Percentiles rank a stretch among this genome's conserved stretches.
These are phyloP conservation scores for Drosophila trapezifrons DNA, from an alignment of 1,140 invertebrate species.

Conservation along the genomic window DNA sequence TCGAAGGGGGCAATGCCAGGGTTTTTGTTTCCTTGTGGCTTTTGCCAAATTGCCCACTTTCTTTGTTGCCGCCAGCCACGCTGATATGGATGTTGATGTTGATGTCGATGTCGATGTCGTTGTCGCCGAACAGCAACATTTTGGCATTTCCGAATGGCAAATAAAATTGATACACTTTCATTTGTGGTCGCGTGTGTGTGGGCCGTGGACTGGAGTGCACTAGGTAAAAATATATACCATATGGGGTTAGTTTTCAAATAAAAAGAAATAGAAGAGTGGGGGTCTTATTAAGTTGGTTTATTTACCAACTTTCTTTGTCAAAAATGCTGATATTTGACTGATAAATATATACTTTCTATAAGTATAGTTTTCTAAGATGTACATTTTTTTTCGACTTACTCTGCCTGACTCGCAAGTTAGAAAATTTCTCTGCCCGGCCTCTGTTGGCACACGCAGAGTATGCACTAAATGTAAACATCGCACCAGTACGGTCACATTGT, in stretches of 20 bases:
- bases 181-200: constrained; percentile 39
- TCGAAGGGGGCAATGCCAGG: constrained; percentile 60
- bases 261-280: background rate
- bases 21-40: constrained; percentile 67
- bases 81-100: constrained; percentile 27
- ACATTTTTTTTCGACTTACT: too few relatives aligned
- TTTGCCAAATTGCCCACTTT: constrained; percentile 73
- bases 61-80: constrained; percentile 43
- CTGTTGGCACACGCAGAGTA: too few relatives aligned
- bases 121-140: constrained; percentile 58
- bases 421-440: too few relatives aligned
- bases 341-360: too few relatives aligned
- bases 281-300: too few relatives aligned
- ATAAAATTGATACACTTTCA: constrained; percentile 60
- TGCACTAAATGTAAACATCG: too few relatives aligned
- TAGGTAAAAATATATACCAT: background rate
- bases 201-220: constrained; percentile 17
- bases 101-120: constrained; percentile 21
- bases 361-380: too few relatives aligned
- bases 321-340: too few relatives aligned
- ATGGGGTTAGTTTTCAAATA: background rate
- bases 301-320: too few relatives aligned
- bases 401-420: too few relatives aligned
- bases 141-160: constrained; percentile 61
- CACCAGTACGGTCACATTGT: too few relatives aligned